A percentile compares a stretch with the other conserved stretches of the same genome.
phyloP scores from a whole-genome alignment of 2,113 vertebrate species.

The Dissostichus mawsoni region DNA sequence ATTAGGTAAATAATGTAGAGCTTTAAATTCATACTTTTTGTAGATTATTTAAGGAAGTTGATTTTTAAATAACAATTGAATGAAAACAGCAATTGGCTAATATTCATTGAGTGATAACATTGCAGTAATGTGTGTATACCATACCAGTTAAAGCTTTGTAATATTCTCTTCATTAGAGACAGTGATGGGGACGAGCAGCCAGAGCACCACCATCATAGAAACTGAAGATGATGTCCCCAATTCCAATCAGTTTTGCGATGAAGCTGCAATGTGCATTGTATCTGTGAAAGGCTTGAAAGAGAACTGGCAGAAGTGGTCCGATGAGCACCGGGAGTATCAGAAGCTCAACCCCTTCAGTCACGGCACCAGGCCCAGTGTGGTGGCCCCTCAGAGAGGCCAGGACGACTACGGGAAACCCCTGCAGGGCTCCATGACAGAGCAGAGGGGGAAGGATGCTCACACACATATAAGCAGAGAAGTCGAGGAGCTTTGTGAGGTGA shows the following conservation, averaged over 20 bases:
- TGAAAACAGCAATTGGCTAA: background rate
- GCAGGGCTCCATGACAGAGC: constrained; percentile 88
- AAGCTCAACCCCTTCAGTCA: constrained; percentile 90
- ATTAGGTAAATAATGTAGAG: background rate
- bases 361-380: constrained; percentile 34
- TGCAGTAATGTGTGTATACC: constrained; percentile 4
- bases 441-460: constrained; percentile 88
- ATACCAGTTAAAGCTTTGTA: background rate
- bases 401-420: constrained; percentile 87
- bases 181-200: constrained; percentile 37
- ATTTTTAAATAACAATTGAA: background rate
- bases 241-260: constrained; percentile 21
- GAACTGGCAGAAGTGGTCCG: constrained; percentile 91
- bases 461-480: constrained; percentile 87
- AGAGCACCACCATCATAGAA: constrained; percentile 52
- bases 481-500: constrained; percentile 86
- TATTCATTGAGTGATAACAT: background rate
- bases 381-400: constrained; percentile 58
- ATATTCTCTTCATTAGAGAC: background rate
- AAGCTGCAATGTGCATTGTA: constrained; percentile 38
- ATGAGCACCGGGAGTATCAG: constrained; percentile 87
- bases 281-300: constrained; percentile 86
- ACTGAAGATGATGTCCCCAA: constrained; percentile 27
- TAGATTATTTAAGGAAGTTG: background rate
- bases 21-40: background rate